Conservation (phyloP, 2,113 vertebrate genomes). For the Propithecus coquereli region DNA sequence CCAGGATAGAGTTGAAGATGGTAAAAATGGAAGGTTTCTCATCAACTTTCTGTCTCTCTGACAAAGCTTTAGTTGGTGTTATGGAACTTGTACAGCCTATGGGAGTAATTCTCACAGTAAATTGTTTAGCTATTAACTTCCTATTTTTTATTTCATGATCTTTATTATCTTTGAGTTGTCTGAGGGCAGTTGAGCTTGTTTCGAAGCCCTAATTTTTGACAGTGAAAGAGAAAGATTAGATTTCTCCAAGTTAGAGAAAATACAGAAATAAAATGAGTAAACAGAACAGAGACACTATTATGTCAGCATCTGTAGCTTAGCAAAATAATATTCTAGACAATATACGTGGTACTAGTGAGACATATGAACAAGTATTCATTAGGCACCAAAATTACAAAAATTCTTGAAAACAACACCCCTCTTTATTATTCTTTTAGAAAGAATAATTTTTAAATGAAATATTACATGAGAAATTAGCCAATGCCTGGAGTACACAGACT, state of each 20-base stretch:
- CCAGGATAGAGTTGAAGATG: neutral
- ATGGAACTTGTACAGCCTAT: conserved; percentile 9
- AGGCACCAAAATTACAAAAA: conserved; percentile 5
- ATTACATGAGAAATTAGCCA: neutral
- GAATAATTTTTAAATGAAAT: neutral
- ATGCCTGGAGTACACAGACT: neutral
- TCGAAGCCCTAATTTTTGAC: conserved; percentile 37
- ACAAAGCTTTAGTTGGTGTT: conserved; percentile 21
- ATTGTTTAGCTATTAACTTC: conserved; percentile 34
- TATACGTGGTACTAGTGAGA: neutral
- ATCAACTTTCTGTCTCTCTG: conserved; percentile 31
- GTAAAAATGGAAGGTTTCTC: conserved; percentile 9
- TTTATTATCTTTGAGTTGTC: conserved; percentile 36
- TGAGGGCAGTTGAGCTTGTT: conserved; percentile 21
- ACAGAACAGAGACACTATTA: neutral
- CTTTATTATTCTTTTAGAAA: neutral
- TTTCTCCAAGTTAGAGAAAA: conserved; percentile 14
- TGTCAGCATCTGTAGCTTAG: neutral
- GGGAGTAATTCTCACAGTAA: neutral
- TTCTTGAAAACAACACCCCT: neutral
- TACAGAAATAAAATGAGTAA: conserved; percentile 47
- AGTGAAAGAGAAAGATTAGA: conserved; percentile 40
- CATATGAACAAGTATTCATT: neutral
- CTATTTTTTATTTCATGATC: conserved; percentile 38
- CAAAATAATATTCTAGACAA: conserved; percentile 43